These are phyloP conservation scores for Margaritifera margaritifera DNA, from an alignment of 2,888 invertebrate species.

Conservation along the genomic window DNA sequence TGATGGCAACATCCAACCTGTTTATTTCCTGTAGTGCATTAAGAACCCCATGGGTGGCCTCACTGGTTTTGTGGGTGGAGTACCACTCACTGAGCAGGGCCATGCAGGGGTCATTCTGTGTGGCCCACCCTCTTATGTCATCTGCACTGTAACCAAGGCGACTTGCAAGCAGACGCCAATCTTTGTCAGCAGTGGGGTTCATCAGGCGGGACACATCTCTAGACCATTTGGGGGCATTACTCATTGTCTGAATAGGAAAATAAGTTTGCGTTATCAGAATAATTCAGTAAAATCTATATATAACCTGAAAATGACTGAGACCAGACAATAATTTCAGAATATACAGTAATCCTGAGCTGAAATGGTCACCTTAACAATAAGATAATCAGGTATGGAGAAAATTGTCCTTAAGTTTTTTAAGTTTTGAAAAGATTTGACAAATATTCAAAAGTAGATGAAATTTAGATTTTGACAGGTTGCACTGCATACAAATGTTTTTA, in stretches of 20 bases:
- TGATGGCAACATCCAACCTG: constrained; percentile 60
- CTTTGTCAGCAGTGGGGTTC: constrained; percentile 60
- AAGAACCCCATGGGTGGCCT: constrained; percentile 60
- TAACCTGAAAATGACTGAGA: not conserved
- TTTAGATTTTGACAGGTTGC: too few relatives aligned
- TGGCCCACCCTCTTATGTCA: constrained; percentile 68
- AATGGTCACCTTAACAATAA: too few relatives aligned
- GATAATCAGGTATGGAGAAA: too few relatives aligned
- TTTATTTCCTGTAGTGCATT: constrained; percentile 67
- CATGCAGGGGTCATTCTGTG: constrained; percentile 69
- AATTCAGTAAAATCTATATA: too few relatives aligned
- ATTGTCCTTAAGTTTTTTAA: too few relatives aligned
- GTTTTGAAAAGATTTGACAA: too few relatives aligned
- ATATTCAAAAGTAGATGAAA: too few relatives aligned
- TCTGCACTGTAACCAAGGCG: constrained; percentile 67
- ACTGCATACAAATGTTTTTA: too few relatives aligned
- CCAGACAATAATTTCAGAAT: not conserved
- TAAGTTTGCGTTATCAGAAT: too few relatives aligned
- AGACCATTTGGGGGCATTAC: constrained; percentile 69
- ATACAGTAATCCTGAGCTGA: too few relatives aligned
- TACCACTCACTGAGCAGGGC: constrained; percentile 69
- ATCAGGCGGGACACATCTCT: constrained; percentile 65
- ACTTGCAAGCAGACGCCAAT: constrained; percentile 67
- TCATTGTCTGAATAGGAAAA: constrained; percentile 57
- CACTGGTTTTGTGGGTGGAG: constrained; percentile 66